A percentile compares a stretch with the other conserved stretches of the same genome.
Conservation (phyloP, 2,113 vertebrate species). For the Sylvia atricapilla region DNA sequence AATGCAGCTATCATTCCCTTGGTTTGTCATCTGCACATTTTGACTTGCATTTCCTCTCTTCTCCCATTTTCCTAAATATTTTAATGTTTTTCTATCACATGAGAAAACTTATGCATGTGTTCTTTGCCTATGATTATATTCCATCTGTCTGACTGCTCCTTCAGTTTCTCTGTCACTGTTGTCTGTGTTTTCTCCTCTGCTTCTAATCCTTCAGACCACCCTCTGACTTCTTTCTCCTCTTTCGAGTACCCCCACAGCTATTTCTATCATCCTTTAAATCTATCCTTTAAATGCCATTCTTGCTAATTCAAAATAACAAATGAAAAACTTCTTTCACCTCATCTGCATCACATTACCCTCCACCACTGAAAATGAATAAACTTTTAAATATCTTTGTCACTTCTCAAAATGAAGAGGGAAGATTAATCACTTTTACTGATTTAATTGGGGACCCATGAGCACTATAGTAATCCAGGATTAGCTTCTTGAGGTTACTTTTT, state of each 20-base stretch:
- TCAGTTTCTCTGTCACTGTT: neutral
- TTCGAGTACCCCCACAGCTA: neutral
- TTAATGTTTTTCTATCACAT: neutral
- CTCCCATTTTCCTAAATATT: neutral
- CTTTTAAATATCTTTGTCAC: neutral
- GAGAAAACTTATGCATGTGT: neutral
- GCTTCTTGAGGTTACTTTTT: neutral
- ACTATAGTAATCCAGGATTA: neutral
- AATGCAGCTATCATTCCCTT: neutral
- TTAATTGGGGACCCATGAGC: neutral
- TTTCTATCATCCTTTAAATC: neutral
- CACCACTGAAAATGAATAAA: neutral
- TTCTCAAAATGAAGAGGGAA: neutral
- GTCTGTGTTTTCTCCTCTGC: neutral
- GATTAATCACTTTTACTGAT: neutral
- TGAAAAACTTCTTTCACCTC: neutral
- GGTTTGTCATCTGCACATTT: neutral
- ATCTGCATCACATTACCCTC: neutral
- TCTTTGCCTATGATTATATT: neutral
- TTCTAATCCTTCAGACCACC: neutral
- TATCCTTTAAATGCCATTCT: neutral
- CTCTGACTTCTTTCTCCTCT: neutral
- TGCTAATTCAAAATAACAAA: neutral
- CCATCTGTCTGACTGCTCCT: neutral
- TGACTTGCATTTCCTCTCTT: neutral